Base-by-base conservation (phyloP, 2,113 vertebrate genomes). In the Coturnix japonica region DNA sequence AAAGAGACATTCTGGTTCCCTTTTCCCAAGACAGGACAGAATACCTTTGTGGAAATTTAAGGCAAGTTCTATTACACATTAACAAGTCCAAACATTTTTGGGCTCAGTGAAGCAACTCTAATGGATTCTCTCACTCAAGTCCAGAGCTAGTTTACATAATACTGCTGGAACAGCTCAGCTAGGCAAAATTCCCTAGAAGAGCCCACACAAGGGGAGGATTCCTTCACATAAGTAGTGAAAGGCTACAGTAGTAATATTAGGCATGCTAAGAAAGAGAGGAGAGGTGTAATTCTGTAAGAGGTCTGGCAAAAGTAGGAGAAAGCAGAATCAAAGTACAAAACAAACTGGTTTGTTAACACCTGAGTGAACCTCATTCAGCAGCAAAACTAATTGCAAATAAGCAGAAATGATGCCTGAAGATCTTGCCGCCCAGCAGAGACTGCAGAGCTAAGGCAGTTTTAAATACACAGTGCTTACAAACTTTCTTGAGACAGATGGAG, bases 121-220 rank as follows among this genome's bases (percentile, higher is more conserved):
- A 43, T 15, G 7, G 44, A 59, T 80, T 89, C 37, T 77, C 7
- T n/a, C n/a, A 39, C 8, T 47, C 23, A 18, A 69, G 17, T 25
- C 13, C 0, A 0, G 46, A 21, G 39, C 25, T 63, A 25, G 30
- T 77, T 79, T 41, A 46, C 4, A 8, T 26, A 44, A 49, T 11
- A n/a, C 7, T 49, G 13, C 31, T 74, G 19, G 17, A 69, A 47
- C 3, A 84, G 18, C 15, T 8, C 54, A 89, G 7, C 5, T 33
- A 35, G 12, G 44, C 51, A 85, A 54, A 49, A 19, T 9, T 79
- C 19, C n/a, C 7, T 17, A 30, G 13, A 73, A 17, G 83, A 84
- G 7, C 23, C n/a, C 46, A n/a, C 0, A 1, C 14, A 70, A 43
- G 6, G 60, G 19, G 4, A 70, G 15, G 76, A 46, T 54, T 89